Base-by-base conservation (phyloP, 2,888 invertebrate species). In the Heliconius aoede region DNA sequence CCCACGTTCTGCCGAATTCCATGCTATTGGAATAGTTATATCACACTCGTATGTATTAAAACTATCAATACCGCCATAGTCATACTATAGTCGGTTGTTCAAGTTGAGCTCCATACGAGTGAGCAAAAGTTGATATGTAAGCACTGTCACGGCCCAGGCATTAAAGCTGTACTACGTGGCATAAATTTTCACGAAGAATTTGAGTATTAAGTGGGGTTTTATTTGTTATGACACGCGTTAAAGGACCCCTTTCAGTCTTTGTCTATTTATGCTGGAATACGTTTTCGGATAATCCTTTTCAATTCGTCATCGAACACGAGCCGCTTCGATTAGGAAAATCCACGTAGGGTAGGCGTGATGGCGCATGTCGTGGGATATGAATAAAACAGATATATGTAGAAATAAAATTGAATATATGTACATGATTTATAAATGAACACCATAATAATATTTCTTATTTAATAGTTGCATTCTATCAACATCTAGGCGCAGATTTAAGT, bases 201-300 rank as follows among this genome's bases (percentile, higher is more conserved):
- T 89, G 87, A 87, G 90, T 92, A 93, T 91, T 93, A 93, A 93
- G 92, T 91, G 90, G 90, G 90, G 85, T 91, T 92, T 91, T 92
- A 91, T 92, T 93, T 92, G 92, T 92, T 89, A 85, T 89, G 90
- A 91, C 91, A 92, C 92, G 91, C 88, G 87, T 88, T 85, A 83
- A 83, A 86, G 85, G 85, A 85, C 81, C 76, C 81, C 82, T 86
- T 84, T 85, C 85, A 78, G 79, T 76, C 78, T 78, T 78, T 78
- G 79, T 79, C 80, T 80, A 80, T 81, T 81, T 81, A 79, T 78
- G 67, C 79, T 75, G 76, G 78, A 81, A 81, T 81, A 80, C 79
- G 76, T 79, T 79, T 78, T 76, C 75, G 73, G 78, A 77, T 81
- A 82, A 81, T 82, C 80, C 78, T 71, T 72, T 80, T 78, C 74